A percentile compares a stretch with the other conserved stretches of the same genome.
Evolutionary conservation across 2,888 invertebrate species (phyloP).

Genomic region (Pseudeuparius sepicola): DNA sequence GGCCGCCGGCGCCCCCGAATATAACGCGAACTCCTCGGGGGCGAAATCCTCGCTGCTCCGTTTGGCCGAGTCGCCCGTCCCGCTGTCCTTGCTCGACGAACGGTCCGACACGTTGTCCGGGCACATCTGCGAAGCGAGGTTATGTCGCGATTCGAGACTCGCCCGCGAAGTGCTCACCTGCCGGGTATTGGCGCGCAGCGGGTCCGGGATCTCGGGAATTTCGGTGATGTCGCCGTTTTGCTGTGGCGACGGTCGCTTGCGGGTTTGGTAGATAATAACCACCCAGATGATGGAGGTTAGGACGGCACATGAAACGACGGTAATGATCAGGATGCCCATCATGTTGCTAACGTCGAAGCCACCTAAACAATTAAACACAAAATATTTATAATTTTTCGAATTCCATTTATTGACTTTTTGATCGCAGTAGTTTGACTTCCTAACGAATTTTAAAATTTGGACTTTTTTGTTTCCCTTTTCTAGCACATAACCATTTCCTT

Average conservation of each 20-base stretch:
- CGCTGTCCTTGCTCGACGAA: constrained; percentile 70
- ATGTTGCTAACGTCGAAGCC: constrained; percentile 61
- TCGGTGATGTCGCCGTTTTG: constrained; percentile 31
- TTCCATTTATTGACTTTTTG: too few relatives aligned
- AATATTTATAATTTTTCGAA: constrained; percentile 12
- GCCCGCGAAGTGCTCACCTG: constrained; percentile 1
- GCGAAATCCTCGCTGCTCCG: constrained; percentile 47
- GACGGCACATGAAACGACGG: constrained; percentile 82
- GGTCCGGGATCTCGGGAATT: constrained; percentile 28
- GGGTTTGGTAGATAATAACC: constrained; percentile 78
- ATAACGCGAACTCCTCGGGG: constrained; percentile 27
- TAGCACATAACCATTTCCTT: too few relatives aligned
- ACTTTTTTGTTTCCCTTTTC: too few relatives aligned
- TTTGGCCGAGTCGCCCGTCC: constrained; percentile 70
- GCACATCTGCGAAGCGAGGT: constrained; percentile 31
- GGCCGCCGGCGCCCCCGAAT: neutral
- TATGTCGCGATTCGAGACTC: too few relatives aligned
- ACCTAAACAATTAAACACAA: constrained; percentile 27
- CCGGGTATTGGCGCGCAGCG: constrained; percentile 11
- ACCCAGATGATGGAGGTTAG: constrained; percentile 89
- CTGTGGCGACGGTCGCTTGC: constrained; percentile 50
- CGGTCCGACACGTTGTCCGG: constrained; percentile 65
- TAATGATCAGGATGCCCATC: constrained; percentile 80
- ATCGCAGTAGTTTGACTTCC: too few relatives aligned
- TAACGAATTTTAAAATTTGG: too few relatives aligned